A percentile compares a stretch with the other conserved stretches of the same genome.
Evolutionary conservation across 2,888 invertebrate genomes (phyloP).

Genomic region (Reticulitermes lucifugus): DNA sequence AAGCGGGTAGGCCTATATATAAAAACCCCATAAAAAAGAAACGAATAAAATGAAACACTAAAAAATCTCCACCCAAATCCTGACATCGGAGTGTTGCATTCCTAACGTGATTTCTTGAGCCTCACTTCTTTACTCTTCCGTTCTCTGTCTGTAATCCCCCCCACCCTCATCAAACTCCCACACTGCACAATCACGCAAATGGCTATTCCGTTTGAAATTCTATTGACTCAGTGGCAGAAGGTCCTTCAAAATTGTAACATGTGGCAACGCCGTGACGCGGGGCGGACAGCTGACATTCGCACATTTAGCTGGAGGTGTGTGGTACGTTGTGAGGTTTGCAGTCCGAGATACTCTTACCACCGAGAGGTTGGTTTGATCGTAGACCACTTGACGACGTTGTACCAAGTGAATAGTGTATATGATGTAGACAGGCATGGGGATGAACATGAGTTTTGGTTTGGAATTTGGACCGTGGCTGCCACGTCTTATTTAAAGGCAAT

Average conservation of each 20-base stretch:
- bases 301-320: too few species aligned
- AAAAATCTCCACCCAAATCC: conserved; percentile 9
- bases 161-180: not conserved
- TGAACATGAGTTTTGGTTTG: too few species aligned
- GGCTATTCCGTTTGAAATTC: not conserved
- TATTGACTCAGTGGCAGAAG: not conserved
- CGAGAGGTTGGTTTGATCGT: too few species aligned
- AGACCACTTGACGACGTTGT: too few species aligned
- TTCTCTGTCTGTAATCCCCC: not conserved
- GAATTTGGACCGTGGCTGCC: too few species aligned
- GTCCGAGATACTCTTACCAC: too few species aligned
- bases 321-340: too few species aligned
- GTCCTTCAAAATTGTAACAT: not conserved
- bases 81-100: conserved; percentile 15
- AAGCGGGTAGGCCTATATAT: not conserved
- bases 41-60: not conserved
- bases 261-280: too few species aligned
- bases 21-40: not conserved
- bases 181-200: conserved; percentile 13
- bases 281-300: too few species aligned
- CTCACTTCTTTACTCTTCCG: not conserved
- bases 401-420: too few species aligned
- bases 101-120: not conserved
- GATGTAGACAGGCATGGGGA: too few species aligned
- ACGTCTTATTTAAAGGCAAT: too few species aligned